Evolutionary conservation across 2,797 vertebrate genomes (phyloP).

Genomic region (Lacerta agilis): DNA sequence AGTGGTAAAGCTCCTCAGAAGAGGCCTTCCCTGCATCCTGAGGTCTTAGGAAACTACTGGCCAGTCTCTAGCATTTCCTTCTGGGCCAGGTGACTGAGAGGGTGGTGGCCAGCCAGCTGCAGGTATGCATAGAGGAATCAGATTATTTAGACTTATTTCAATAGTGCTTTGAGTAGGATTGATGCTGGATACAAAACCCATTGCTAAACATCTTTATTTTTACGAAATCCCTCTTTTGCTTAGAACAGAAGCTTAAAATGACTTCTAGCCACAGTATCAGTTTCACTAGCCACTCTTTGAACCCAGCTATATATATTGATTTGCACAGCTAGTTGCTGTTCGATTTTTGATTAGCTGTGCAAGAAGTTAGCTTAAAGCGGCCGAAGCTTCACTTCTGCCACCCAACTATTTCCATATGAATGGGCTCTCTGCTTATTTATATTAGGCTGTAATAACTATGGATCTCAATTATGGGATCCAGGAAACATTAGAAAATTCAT

Average conservation of each 20-base stretch:
- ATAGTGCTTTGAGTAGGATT: too few species aligned
- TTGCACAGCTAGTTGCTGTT: conserved; percentile 45
- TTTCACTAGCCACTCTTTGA: conserved; percentile 43
- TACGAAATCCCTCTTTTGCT: conserved; percentile 52
- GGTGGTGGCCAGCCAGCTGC: too few species aligned
- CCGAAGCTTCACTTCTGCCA: background rate
- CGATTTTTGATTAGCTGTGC: conserved; percentile 52
- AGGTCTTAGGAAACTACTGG: too few species aligned
- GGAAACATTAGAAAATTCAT: conserved; percentile 68
- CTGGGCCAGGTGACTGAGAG: too few species aligned
- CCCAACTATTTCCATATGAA: conserved; percentile 43
- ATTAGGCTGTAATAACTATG: conserved; percentile 69
- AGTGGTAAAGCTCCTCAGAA: too few species aligned
- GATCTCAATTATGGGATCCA: conserved; percentile 64
- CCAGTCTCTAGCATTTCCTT: too few species aligned
- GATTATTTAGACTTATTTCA: too few species aligned
- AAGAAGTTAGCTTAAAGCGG: conserved; percentile 27
- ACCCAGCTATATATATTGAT: conserved; percentile 39
- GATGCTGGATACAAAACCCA: conserved; percentile 2
- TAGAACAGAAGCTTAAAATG: conserved; percentile 53
- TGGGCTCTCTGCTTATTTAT: conserved; percentile 67
- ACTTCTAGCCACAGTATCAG: conserved; percentile 56
- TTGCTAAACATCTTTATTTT: conserved; percentile 25
- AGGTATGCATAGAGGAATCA: too few species aligned
- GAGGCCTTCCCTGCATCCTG: too few species aligned